Evolutionary conservation across 2,113 vertebrate species (phyloP), one percentile per base, ranked within the genome.

Genomic region (Prionailurus bengalensis): DNA sequence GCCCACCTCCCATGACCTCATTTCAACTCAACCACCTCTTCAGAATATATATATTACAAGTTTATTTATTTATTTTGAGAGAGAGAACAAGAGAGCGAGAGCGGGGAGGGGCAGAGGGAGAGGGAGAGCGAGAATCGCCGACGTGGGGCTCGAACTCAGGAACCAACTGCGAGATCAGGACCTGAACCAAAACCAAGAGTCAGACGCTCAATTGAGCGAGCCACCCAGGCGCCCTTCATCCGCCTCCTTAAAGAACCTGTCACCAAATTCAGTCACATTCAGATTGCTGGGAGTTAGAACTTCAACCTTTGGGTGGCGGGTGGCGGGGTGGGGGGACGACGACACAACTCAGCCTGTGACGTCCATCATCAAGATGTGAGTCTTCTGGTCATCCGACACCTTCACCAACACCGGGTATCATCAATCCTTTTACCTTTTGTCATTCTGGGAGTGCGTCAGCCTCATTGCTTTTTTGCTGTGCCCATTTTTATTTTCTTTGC

Each of bases 261-360:
- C 76, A 89, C n/a, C 31, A 81, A 80, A 63, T 70, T 11, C 7
- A 36, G n/a, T 42, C 45, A n/a, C 8, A 13, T 61, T 63, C 25
- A 70, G 76, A n/a, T 31, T 68, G 15, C 33, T n/a, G 15, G 11
- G 48, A 55, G 4, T 85, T 45, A 73, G 33, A 36, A 19, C 25
- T 74, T 31, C 5, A 51, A 7, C 3, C 3, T 53, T 10, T 70
- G 55, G 23, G 0, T 58, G 58, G 0, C 19, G 21, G 58, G 58
- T 3, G 58, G 2, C 0, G 1, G 5, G 66, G n/a, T 42, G 66
- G 8, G n/a, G 19, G 21, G 8, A 45, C 8, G 58, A 21, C 8
- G 21, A 16, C 23, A 48, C 14, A 48, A 7, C 33, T 42, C 39
- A 61, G 25, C 63, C 14, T 2, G 2, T 51, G 33, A 51, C 7